Base-by-base conservation (phyloP, 2,888 invertebrate genomes). In the Lithosia quadra region DNA sequence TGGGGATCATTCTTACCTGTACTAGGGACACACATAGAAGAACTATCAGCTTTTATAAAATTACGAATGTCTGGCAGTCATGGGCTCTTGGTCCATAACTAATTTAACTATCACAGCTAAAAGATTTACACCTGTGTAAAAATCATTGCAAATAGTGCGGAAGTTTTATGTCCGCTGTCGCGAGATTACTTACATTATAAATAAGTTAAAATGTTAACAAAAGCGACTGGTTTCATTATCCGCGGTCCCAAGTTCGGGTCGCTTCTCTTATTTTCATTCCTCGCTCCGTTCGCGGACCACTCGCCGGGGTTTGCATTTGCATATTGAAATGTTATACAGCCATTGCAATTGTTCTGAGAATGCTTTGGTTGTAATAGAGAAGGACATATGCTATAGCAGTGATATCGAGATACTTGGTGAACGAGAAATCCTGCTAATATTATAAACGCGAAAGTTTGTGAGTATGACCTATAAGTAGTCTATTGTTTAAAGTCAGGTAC, bases 201-300 rank as follows among this genome's bases (percentile, higher is more conserved):
- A 28, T 28, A 28, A 5, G 28, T 28, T 28, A 28, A 28, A 28
- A 28, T 28, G 28, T 28, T 69, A 67, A 59, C 72, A 72, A 63
- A 43, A 61, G 67, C 34, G 66, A 57, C 60, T n/a, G 21, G 11
- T 63, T 63, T 53, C 21, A 55, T 34, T 21, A 28, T 34, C n/a
- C 33, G 58, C 43, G 39, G 43, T 33, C 13, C 56, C 49, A 61
- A 49, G 61, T 58, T 64, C 39, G 65, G 43, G 21, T 33, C 33
- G 53, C 53, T 68, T 11, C 34, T 39, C 39, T 67, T 65, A 59
- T 59, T 59, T 22, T 11, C 21, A 13, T 8, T 63, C 2, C 28
- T 28, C 43, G 24, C 39, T 60, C 63, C 36, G 49, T 64, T 71
- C 18, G 18, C 24, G 28, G 22, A 18, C 10, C 1, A 34, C 28